A percentile compares a stretch with the other conserved stretches of the same genome.
These are phyloP conservation scores for Eremophila alpestris DNA, from an alignment of 2,797 vertebrate genomes.

Conservation along the genomic window DNA sequence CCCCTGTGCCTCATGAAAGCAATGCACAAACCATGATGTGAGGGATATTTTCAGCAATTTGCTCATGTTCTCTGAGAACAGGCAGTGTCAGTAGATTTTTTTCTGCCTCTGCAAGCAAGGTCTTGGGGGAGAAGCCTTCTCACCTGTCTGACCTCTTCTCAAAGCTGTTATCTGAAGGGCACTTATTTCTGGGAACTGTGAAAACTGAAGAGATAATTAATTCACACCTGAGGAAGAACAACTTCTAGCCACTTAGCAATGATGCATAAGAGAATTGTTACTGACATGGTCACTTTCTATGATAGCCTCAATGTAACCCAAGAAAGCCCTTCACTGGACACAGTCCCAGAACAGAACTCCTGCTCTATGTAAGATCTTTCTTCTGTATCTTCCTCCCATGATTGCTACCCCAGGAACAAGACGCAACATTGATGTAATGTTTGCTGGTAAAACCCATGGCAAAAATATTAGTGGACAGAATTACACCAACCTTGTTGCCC, in stretches of 20 bases:
- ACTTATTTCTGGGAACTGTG: neutral
- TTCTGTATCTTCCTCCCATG: neutral
- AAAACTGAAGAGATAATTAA: neutral
- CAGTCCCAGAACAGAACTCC: neutral
- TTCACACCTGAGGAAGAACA: neutral
- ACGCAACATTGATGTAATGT: neutral
- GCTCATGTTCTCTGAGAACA: neutral
- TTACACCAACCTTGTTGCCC: neutral
- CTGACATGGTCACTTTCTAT: neutral
- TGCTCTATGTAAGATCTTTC: neutral
- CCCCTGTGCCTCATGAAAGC: neutral
- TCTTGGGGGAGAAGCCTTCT: neutral
- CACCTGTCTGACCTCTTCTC: neutral
- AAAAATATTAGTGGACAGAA: neutral
- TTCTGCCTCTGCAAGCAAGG: neutral
- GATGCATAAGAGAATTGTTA: neutral
- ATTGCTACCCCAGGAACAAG: neutral
- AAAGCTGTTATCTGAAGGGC: neutral
- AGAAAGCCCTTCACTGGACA: neutral
- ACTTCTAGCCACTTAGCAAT: neutral
- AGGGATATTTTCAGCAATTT: neutral
- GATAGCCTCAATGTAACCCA: neutral
- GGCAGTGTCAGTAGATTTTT: neutral
- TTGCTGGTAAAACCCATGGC: neutral
- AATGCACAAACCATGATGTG: neutral